phyloP scores from a whole-genome alignment of 2,797 vertebrate genomes.

The Falco concolor region DNA sequence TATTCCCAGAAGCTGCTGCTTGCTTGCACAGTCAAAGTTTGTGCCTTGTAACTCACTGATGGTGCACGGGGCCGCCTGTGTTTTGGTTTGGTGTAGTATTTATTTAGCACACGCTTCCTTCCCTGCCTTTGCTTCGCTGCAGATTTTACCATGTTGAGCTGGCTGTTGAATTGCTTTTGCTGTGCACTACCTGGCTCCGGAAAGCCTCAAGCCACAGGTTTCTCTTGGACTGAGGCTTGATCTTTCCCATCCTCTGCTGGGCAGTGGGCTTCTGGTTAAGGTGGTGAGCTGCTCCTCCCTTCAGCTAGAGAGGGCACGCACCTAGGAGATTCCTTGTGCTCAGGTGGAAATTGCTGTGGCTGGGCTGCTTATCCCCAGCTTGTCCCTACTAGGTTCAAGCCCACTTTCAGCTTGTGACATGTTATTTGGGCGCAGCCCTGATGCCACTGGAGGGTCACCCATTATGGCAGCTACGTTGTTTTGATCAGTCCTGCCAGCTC shows the following conservation, averaged over 20 bases:
- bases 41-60: neutral
- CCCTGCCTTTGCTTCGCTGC: neutral
- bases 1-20: neutral
- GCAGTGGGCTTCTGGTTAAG: neutral
- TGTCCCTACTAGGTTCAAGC: neutral
- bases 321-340: neutral
- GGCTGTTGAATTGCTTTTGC: neutral
- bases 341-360: neutral
- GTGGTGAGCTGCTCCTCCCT: neutral
- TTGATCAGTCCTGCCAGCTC: neutral
- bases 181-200: neutral
- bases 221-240: neutral
- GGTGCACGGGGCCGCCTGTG: rapidly evolving
- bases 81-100: neutral
- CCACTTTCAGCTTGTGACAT: rapidly evolving
- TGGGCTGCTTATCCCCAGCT: neutral
- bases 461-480: neutral
- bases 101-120: rapidly evolving
- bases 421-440: neutral
- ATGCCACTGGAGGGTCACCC: no score
- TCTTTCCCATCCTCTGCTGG: neutral
- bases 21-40: neutral
- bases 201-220: neutral
- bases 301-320: neutral
- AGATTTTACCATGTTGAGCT: neutral